Base-by-base conservation (phyloP, 2,797 vertebrate genomes). In the Lutjanus campechanus region DNA sequence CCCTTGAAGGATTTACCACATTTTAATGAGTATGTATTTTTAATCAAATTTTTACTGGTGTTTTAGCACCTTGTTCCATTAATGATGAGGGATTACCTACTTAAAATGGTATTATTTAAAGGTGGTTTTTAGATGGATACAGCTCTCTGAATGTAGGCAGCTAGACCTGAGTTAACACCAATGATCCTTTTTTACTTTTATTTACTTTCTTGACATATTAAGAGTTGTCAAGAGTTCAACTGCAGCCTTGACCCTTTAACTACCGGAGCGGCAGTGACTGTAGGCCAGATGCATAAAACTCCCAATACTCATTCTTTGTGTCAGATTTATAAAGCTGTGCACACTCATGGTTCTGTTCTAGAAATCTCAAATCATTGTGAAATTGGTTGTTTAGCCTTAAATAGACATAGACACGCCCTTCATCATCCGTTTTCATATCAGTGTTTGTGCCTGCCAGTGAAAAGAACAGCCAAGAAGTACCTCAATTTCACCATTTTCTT, bases 21-120 rank as follows among this genome's bases (percentile, higher is more conserved):
- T 68, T 68, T 68, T 40, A 78, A 78, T 63, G 40, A 69, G 64
- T 66, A 20, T 61, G 62, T 73, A 63, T 69, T 70, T 83, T 72
- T 70, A 85, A 79, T 71, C 40, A 53, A 7, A 61, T 74, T 84
- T 76, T 40, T 9, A 61, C 56, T 66, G 55, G 22, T 73, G 66
- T 75, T 71, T 58, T 47, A 20, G 9, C 17, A 20, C 12, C 49
- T 82, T 20, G 13, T 73, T 64, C 13, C 19, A 40, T 46, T 71
- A 55, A 78, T 53, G 12, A 8, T 65, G 47, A 74, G 56, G n/a
- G 43, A 46, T 79, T 60, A 55, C 40, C 40, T 49, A n/a, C 65
- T 66, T 69, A 10, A 63, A 20, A 60, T 5, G 12, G 11, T 46
- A 1, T 49, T 20, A 62, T 77, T 83, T 61, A 55, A 64, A 61